phyloP scores from a whole-genome alignment of 2,888 invertebrate species.

The Sepioteuthis lessoniana region DNA sequence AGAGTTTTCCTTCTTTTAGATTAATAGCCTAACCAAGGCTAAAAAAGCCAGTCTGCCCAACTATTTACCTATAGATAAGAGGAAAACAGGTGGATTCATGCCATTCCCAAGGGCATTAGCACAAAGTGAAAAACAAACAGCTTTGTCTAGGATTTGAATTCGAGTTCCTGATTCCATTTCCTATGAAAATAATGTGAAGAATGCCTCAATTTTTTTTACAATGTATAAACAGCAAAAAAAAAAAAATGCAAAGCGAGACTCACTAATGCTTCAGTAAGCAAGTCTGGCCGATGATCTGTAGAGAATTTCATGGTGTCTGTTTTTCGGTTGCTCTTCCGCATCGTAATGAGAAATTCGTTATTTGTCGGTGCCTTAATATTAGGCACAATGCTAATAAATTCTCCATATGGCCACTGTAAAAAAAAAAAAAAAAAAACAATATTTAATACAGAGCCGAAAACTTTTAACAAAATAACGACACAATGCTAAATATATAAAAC shows the following conservation, averaged over 20 bases:
- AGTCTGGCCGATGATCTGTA: constrained; percentile 92
- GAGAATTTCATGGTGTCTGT: constrained; percentile 96
- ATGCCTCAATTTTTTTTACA: too few species aligned
- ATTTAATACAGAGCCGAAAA: background rate
- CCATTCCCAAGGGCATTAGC: too few species aligned
- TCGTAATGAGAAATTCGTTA: constrained; percentile 81
- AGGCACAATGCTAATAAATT: constrained; percentile 76
- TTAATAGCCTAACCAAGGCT: too few species aligned
- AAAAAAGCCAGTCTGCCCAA: too few species aligned
- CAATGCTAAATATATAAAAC: background rate
- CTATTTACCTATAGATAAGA: too few species aligned
- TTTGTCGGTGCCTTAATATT: constrained; percentile 73
- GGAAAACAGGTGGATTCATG: too few species aligned
- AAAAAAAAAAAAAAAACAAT: constrained; percentile 49
- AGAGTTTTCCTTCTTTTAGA: too few species aligned
- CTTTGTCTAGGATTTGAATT: too few species aligned
- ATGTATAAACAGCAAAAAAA: too few species aligned
- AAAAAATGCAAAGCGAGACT: background rate
- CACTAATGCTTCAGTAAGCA: constrained; percentile 90
- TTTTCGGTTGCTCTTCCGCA: constrained; percentile 88
- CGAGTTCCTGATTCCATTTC: too few species aligned
- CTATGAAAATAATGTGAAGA: too few species aligned
- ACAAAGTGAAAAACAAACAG: too few species aligned
- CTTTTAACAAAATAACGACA: background rate
- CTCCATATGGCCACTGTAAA: constrained; percentile 78